Percentiles rank a stretch among this genome's conserved stretches.
These are phyloP conservation scores for Xiphophorus couchianus DNA, from an alignment of 2,113 vertebrate species.

Conservation along the genomic window DNA sequence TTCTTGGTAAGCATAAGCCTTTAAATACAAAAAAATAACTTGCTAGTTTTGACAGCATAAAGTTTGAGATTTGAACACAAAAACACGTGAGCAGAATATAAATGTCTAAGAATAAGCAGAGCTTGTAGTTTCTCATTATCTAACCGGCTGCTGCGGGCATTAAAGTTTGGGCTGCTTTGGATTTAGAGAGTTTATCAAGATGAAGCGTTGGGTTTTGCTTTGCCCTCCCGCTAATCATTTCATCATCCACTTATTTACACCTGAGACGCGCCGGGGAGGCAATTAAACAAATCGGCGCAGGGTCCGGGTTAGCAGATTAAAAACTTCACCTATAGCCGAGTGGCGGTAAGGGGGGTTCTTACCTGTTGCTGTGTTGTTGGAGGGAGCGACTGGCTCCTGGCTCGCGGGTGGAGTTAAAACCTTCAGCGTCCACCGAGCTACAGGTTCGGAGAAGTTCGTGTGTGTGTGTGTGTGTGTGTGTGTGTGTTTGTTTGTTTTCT, in stretches of 20 bases:
- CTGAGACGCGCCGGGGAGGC: slow-evolving; percentile 25
- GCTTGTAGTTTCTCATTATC: not conserved
- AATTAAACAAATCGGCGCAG: slow-evolving; percentile 41
- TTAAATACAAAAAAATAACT: too few species aligned
- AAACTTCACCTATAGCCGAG: slow-evolving; percentile 18
- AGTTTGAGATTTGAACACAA: not conserved
- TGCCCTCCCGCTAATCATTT: slow-evolving; percentile 28
- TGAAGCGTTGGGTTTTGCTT: slow-evolving; percentile 5
- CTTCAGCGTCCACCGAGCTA: slow-evolving; percentile 35
- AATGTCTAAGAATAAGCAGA: not conserved
- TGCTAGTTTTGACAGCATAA: not conserved
- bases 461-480: slow-evolving; percentile 10
- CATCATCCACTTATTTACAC: slow-evolving; percentile 38
- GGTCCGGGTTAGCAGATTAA: not conserved
- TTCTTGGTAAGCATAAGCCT: not conserved
- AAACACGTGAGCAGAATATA: not conserved
- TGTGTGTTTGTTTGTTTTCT: slow-evolving; percentile 3
- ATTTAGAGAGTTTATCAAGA: slow-evolving; percentile 4
- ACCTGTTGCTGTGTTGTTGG: slow-evolving; percentile 72
- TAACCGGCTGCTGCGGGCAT: not conserved
- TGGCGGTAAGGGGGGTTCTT: slow-evolving; percentile 8
- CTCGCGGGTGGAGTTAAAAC: slow-evolving; percentile 2
- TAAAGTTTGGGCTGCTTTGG: not conserved
- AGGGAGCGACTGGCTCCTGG: slow-evolving; percentile 53
- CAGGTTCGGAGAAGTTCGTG: slow-evolving; percentile 19